Conservation (phyloP, 2,113 vertebrate species). For the Potamarius usumacintae region DNA sequence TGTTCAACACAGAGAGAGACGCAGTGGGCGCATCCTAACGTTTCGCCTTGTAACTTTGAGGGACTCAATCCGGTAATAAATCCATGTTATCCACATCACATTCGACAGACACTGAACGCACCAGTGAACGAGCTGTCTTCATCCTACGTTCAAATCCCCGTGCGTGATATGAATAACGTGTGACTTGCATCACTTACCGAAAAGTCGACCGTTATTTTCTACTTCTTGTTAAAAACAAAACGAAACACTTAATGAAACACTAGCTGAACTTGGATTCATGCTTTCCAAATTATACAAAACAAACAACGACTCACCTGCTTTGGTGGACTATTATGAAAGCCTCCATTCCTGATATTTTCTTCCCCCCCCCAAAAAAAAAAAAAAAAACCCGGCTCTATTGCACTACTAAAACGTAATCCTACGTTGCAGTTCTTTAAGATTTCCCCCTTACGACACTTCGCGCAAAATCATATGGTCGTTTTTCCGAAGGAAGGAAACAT, state of each 20-base stretch:
- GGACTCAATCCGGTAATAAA: not conserved
- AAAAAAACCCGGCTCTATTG: constrained; percentile 50
- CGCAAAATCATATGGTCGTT: constrained; percentile 52
- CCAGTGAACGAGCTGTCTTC: not conserved
- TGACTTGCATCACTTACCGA: constrained; percentile 1
- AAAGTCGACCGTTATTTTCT: not conserved
- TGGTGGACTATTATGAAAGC: constrained; percentile 63
- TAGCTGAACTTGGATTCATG: not conserved
- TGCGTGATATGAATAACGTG: not conserved
- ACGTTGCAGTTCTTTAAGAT: constrained; percentile 61
- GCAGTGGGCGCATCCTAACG: not conserved
- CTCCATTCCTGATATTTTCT: constrained; percentile 67
- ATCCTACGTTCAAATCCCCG: not conserved
- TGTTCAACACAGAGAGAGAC: constrained; percentile 3
- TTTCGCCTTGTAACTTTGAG: constrained; percentile 41
- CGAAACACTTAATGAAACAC: not conserved
- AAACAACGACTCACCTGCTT: constrained; percentile 74
- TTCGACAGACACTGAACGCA: not conserved
- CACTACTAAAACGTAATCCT: constrained; percentile 57
- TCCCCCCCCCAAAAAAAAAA: constrained; percentile 34
- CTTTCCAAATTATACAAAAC: not conserved
- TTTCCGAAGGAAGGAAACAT: constrained; percentile 52
- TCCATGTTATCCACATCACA: not conserved
- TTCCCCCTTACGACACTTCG: constrained; percentile 57
- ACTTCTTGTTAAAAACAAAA: not conserved